Evolutionary conservation across 1,140 invertebrate species (phyloP), one percentile per base, ranked within the genome.

Genomic region (Pogonomyrmex barbatus): DNA sequence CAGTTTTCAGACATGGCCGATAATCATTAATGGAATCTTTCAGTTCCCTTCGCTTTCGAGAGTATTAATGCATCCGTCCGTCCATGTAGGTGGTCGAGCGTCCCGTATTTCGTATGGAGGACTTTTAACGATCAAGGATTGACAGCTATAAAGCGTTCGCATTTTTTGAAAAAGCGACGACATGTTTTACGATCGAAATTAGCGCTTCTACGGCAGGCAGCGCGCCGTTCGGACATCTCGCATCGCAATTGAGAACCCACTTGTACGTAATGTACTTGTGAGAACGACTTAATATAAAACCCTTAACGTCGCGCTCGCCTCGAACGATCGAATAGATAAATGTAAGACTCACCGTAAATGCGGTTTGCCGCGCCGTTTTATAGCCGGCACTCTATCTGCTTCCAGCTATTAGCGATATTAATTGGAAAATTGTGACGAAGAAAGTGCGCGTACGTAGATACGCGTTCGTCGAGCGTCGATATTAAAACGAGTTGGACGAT

Each of bases 1-100:
- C 88, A 70, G 68, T 62, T 86, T 81, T 81, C 12, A 39, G 77
- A 85, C 39, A 30, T 9, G 60, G 10, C 24, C 36, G 87, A 88
- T 88, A 88, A 88, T 45, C 54, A 70, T 85, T 88, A 88, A 89
- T 88, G 83, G 87, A 88, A 88, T 88, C 63, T 88, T 85, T 89
- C 75, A 68, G 71, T 68, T 68, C 68, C 5, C 47, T 47, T 33
- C 45, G 10, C 30, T 24, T 30, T 79, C 36, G 54, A 17, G 54
- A 79, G 10, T 47, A 17, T 65, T 73, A 54, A 77, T 24, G 45
- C 47, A 5, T 14, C 36, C 24, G 56, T 52, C 14, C 33, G 65
- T 56, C 50, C 63, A 52, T 50, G 60, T 58, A 75, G 60, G 45
- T 86, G 75, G 67, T 39, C 67, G 52, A 10, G 30, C 42, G 50